phyloP scores from a whole-genome alignment of 2,113 vertebrate genomes.

The Thamnophis sirtalis region DNA sequence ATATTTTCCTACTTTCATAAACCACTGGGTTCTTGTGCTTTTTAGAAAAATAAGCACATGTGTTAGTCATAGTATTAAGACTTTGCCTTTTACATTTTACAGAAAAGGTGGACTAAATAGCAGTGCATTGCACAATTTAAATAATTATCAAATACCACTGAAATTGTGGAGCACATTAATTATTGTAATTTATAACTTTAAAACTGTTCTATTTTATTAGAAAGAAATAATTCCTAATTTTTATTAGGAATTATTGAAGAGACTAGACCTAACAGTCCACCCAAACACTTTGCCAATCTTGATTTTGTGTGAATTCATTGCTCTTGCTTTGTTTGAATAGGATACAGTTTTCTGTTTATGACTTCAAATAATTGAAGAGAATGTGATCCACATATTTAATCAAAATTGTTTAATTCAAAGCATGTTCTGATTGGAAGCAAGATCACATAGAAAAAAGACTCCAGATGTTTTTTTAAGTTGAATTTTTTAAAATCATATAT shows the following conservation, averaged over 20 bases:
- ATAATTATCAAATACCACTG: not conserved
- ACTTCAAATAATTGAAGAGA: constrained; percentile 77
- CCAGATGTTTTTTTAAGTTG: constrained; percentile 68
- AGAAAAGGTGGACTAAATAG: not conserved
- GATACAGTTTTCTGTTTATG: constrained; percentile 73
- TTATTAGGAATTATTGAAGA: constrained; percentile 77
- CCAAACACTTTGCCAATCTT: constrained; percentile 81
- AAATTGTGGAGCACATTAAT: not conserved
- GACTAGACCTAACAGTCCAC: constrained; percentile 76
- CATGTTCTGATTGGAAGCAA: constrained; percentile 81
- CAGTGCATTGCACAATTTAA: not conserved
- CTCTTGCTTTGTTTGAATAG: constrained; percentile 74
- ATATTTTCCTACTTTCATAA: not conserved
- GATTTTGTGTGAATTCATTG: constrained; percentile 72
- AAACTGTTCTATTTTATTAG: constrained; percentile 65
- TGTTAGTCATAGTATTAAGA: not conserved
- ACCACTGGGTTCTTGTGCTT: not conserved
- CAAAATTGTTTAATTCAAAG: constrained; percentile 79
- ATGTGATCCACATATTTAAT: constrained; percentile 76
- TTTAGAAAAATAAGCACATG: not conserved
- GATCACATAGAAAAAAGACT: constrained; percentile 74
- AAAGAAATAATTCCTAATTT: constrained; percentile 30
- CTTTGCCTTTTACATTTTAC: not conserved
- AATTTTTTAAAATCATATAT: constrained; percentile 75
- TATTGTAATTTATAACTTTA: not conserved